Evolutionary conservation across 2,888 invertebrate genomes (phyloP).

Genomic region (Aromia moschata): DNA sequence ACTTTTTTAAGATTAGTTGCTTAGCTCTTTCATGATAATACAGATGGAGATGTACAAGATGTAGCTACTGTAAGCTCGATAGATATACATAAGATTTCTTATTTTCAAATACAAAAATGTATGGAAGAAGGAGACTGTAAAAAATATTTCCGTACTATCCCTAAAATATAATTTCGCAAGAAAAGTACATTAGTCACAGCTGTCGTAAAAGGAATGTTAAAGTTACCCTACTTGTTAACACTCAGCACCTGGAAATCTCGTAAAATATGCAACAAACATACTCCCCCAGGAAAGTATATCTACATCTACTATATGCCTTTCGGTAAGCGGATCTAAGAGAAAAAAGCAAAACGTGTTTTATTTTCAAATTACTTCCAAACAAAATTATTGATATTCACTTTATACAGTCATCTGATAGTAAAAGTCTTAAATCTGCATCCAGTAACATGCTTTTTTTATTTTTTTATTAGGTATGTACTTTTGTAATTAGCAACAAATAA

Average conservation of each 20-base stretch:
- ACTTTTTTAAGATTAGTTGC: no score
- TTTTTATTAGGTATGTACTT: no score
- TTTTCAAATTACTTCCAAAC: constrained; percentile 2
- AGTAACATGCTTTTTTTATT: no score
- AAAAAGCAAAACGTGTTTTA: constrained; percentile 4
- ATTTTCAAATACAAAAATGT: not conserved
- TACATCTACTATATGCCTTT: constrained; percentile 19
- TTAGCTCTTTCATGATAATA: no score
- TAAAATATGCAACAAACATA: constrained; percentile 27
- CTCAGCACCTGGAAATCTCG: constrained; percentile 23
- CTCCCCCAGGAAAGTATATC: constrained; percentile 23
- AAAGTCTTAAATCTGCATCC: no score
- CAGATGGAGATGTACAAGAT: no score
- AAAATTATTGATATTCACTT: no score
- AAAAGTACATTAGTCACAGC: constrained; percentile 14
- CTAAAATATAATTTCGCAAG: not conserved
- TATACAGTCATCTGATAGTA: no score
- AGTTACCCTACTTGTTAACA: constrained; percentile 15
- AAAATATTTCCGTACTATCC: not conserved
- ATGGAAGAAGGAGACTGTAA: no score
- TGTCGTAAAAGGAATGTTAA: constrained; percentile 21
- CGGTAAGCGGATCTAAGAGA: not conserved
- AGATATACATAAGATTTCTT: no score
- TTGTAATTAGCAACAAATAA: no score
- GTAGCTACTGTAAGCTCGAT: no score